These are phyloP conservation scores for Chalcosyrphus nemorum DNA, from an alignment of 2,888 invertebrate genomes.

Conservation along the genomic window DNA sequence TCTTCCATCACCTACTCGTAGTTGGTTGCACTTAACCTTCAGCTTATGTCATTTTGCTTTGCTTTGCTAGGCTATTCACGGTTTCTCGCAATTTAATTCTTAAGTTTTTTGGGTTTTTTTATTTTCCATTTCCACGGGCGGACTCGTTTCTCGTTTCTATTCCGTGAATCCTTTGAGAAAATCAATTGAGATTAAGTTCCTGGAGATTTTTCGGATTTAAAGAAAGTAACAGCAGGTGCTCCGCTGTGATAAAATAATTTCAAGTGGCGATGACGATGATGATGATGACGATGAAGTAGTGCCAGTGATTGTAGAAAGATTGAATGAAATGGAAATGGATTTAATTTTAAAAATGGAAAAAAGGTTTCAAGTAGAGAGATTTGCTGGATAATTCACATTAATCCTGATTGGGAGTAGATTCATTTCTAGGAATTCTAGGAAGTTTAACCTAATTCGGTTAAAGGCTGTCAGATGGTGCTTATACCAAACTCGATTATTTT, in stretches of 20 bases:
- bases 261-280: not conserved
- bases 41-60: conserved; percentile 1
- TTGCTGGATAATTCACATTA: not conserved
- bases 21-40: conserved; percentile 4
- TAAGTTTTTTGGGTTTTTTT: conserved; percentile 1
- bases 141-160: not conserved
- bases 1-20: not conserved
- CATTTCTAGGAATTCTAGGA: not conserved
- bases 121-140: not conserved
- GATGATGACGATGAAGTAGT: not conserved
- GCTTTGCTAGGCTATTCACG: not conserved
- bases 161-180: not conserved
- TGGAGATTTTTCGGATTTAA: not conserved
- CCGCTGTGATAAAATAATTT: not conserved
- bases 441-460: not conserved
- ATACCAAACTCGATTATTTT: not conserved
- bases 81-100: not conserved
- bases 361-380: not conserved
- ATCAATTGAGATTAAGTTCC: conserved; percentile 22
- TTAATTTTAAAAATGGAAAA: not conserved
- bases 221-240: not conserved
- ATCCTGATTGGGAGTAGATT: not conserved
- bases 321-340: not conserved
- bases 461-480: not conserved
- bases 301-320: not conserved